phyloP scores from a whole-genome alignment of 35 echinoderm and acorn worm genomes.

The Ophioderma brevispina region DNA sequence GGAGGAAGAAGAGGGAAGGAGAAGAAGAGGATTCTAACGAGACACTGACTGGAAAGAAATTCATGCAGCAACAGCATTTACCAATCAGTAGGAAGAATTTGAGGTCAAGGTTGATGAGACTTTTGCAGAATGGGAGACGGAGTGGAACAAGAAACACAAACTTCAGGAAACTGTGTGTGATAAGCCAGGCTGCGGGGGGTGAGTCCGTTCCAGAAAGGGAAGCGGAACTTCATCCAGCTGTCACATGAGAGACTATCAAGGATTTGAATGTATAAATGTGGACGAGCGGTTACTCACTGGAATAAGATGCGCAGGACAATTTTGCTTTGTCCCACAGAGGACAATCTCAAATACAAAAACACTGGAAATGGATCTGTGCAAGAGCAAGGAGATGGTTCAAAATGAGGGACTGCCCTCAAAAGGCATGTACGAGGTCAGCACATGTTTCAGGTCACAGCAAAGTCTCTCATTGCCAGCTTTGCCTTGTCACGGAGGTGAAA shows the following conservation, averaged over 20 bases:
- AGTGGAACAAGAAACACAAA: constrained; percentile 5
- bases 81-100: no score
- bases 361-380: constrained; percentile 45
- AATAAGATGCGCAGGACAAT: constrained; percentile 84
- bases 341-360: not conserved
- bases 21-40: no score
- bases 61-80: no score
- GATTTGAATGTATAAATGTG: constrained; percentile 71
- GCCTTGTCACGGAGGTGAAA: not conserved
- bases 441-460: constrained; percentile 24
- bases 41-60: no score
- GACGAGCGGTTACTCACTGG: constrained; percentile 71
- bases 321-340: constrained; percentile 44
- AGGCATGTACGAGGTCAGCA: constrained; percentile 60
- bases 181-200: constrained; percentile 3
- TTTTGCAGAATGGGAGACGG: constrained; percentile 12
- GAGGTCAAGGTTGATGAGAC: not conserved
- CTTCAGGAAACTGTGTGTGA: not conserved
- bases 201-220: constrained; percentile 41
- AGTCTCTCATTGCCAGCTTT: not conserved
- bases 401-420: constrained; percentile 36
- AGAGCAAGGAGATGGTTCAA: constrained; percentile 43
- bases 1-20: no score
- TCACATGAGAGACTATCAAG: constrained; percentile 65
- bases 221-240: constrained; percentile 51